phyloP scores from a whole-genome alignment of 2,113 vertebrate genomes.

The Nyctibius bracteatus region DNA sequence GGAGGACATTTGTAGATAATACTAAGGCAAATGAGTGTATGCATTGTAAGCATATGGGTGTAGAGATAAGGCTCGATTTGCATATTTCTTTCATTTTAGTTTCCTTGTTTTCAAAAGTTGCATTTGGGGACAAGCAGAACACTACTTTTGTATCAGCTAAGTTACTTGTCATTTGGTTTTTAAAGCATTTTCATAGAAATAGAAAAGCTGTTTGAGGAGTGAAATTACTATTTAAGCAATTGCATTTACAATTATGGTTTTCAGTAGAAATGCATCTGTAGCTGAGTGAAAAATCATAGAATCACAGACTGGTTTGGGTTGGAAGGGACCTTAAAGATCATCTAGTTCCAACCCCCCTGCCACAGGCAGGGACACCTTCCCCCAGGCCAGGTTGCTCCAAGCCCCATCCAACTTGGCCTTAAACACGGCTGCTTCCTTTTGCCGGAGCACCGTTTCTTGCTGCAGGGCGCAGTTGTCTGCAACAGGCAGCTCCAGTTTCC shows the following conservation, averaged over 20 bases:
- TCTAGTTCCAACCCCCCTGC: too few relatives aligned
- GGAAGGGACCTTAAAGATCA: too few relatives aligned
- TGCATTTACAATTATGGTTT: background rate
- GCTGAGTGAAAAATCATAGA: background rate
- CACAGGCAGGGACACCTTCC: too few relatives aligned
- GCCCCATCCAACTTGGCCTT: too few relatives aligned
- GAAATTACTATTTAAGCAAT: background rate
- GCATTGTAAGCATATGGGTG: background rate
- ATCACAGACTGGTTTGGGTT: too few relatives aligned
- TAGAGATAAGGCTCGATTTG: constrained; percentile 35
- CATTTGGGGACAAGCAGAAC: background rate
- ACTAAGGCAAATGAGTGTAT: background rate
- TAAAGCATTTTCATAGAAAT: background rate
- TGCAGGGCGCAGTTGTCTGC: background rate
- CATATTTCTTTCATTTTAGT: constrained; percentile 5
- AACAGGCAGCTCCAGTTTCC: background rate
- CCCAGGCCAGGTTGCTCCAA: too few relatives aligned
- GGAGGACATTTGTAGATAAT: constrained; percentile 2
- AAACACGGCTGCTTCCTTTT: background rate
- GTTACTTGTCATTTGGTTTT: background rate
- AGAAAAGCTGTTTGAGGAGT: background rate
- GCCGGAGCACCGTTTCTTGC: background rate
- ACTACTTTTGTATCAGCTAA: background rate
- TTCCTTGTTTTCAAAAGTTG: background rate
- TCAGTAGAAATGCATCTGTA: background rate